phyloP scores from a whole-genome alignment of 1,140 invertebrate genomes.

The Mycetomoellerius zeteki region DNA sequence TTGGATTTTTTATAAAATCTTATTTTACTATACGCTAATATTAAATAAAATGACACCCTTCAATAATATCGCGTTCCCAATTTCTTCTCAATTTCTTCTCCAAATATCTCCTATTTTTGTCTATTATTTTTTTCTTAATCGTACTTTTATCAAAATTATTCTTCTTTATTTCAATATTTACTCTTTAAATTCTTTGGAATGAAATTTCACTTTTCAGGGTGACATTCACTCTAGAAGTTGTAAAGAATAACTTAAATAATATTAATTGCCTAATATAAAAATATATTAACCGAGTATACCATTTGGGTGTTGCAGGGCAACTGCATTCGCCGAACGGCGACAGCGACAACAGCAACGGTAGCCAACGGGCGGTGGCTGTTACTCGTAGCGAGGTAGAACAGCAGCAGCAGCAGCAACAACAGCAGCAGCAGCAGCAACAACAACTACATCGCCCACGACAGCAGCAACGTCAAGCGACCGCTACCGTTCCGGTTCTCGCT shows the following conservation, averaged over 20 bases:
- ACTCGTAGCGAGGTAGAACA: constrained; percentile 81
- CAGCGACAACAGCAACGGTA: constrained; percentile 83
- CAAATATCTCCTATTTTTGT: neutral
- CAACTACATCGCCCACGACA: constrained; percentile 74
- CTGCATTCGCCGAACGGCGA: constrained; percentile 84
- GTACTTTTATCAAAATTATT: neutral
- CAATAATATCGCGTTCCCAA: neutral
- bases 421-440: constrained; percentile 66
- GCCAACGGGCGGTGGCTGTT: constrained; percentile 81
- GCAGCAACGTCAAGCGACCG: constrained; percentile 78
- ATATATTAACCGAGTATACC: constrained; percentile 4
- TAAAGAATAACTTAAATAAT: neutral
- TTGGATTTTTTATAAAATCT: neutral
- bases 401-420: constrained; percentile 73
- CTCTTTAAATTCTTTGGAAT: neutral
- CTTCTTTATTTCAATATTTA: neutral
- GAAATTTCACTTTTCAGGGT: no score
- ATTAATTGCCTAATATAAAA: neutral
- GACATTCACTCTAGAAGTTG: no score
- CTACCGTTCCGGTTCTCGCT: constrained; percentile 78
- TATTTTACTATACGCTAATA: neutral
- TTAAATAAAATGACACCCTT: neutral
- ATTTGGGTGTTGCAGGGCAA: constrained; percentile 79
- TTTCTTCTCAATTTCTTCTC: neutral
- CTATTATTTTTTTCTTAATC: neutral